Evolutionary conservation across 2,113 vertebrate species (phyloP), one percentile per base, ranked within the genome.

Genomic region (Cyprinodon brontotheroides): DNA sequence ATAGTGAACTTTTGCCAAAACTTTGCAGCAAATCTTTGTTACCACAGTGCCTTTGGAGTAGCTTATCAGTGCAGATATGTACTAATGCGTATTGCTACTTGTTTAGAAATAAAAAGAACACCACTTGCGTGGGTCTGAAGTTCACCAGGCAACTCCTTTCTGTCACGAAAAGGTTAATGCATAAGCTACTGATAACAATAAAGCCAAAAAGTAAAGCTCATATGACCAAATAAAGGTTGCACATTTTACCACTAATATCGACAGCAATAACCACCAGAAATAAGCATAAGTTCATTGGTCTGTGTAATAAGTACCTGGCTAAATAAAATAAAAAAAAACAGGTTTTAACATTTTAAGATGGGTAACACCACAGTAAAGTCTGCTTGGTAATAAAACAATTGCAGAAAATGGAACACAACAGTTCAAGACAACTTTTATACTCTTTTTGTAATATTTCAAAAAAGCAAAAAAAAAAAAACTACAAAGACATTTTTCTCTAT

Each of bases 81-180:
- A 10, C 8, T 38, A 13, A 11, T 72, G 38, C 20, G 38, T 40
- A 57, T 14, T 60, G 14, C 74, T 70, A 71, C 64, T 67, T 64
- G 66, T 47, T 14, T 12, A 15, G 2, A 38, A 64, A 47, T n/a
- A 37, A 65, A 65, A 78, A 75, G 5, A 77, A 48, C 63, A 72
- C 47, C 41, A 43, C 17, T 4, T 41, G 29, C 15, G 4, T 38
- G 72, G 53, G 84, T 80, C 71, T 81, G 50, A 77, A 71, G 81
- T 86, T 84, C 77, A 84, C 8, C 63, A 61, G 8, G 4, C 61
- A 63, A 2, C 8, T 73, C 3, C 70, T 57, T 73, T 10, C 38
- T 70, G n/a, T 3, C 63, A 45, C 20, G 17, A 65, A 68, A 65
- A 17, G 20, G 59, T 80, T 76, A 53, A 75, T 65, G 40, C 17